These are phyloP conservation scores for Hesperia comma DNA, from an alignment of 2,888 invertebrate species.

Conservation along the genomic window DNA sequence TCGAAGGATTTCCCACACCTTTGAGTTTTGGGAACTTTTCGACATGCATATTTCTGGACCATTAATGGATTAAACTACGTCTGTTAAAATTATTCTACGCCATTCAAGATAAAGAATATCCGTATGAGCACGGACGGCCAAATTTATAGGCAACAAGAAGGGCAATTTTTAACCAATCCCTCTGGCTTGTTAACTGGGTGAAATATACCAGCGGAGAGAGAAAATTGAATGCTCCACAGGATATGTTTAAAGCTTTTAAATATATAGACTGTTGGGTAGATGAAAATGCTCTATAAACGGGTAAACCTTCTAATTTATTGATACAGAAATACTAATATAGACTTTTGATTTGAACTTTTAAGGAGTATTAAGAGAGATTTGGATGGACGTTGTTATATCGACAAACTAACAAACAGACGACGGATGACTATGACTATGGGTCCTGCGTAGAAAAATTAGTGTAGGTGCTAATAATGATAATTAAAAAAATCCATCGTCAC, in stretches of 20 bases:
- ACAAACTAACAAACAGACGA: too few relatives aligned
- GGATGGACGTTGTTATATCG: too few relatives aligned
- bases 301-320: neutral
- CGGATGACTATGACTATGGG: too few relatives aligned
- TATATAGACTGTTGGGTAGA: slow-evolving; percentile 19
- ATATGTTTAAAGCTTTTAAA: slow-evolving; percentile 29
- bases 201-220: slow-evolving; percentile 50
- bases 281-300: slow-evolving; percentile 9
- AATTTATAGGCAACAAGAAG: slow-evolving; percentile 68
- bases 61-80: too few relatives aligned
- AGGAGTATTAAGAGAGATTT: too few relatives aligned
- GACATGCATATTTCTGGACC: too few relatives aligned
- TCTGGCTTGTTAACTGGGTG: slow-evolving; percentile 59
- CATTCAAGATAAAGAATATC: slow-evolving; percentile 14
- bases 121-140: slow-evolving; percentile 14
- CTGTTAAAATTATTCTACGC: neutral
- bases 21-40: too few relatives aligned
- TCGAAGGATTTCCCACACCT: too few relatives aligned
- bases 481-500: too few relatives aligned
- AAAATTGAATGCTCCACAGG: slow-evolving; percentile 43
- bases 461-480: too few relatives aligned
- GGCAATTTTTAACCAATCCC: slow-evolving; percentile 74
- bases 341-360: neutral
- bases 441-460: too few relatives aligned
- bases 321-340: neutral